phyloP scores from a whole-genome alignment of 30 jellyfish, hydroid and myxozoan species.

The Aurelia sp. region DNA sequence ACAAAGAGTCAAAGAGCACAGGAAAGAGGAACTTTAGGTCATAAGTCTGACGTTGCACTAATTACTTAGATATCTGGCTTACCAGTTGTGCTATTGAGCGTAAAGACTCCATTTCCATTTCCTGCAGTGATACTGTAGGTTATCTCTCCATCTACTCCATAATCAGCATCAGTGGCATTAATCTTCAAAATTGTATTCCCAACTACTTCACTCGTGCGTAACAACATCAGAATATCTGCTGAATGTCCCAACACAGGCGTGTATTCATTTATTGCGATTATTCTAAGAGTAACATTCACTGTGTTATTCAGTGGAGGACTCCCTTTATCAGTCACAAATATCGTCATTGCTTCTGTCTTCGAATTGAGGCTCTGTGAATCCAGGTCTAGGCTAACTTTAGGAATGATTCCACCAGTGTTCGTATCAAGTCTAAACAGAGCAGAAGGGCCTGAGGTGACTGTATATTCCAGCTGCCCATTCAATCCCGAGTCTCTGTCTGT shows the following conservation, averaged over 20 bases:
- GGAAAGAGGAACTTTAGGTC: too few species aligned
- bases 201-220: conserved; percentile 25
- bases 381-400: conserved; percentile 40
- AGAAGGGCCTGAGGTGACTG: conserved; percentile 24
- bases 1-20: too few species aligned
- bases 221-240: conserved; percentile 25
- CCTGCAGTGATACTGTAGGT: conserved; percentile 62
- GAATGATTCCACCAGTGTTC: conserved; percentile 47
- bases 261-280: conserved; percentile 60
- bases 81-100: conserved; percentile 61
- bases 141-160: conserved; percentile 81
- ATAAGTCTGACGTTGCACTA: too few species aligned
- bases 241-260: conserved; percentile 79
- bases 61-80: not conserved
- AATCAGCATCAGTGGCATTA: conserved; percentile 93
- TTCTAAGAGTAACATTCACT: conserved; percentile 57
- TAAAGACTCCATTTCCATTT: conserved; percentile 61
- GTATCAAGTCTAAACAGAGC: conserved; percentile 49
- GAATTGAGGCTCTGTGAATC: conserved; percentile 59
- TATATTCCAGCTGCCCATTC: conserved; percentile 64
- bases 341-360: conserved; percentile 31
- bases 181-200: conserved; percentile 49
- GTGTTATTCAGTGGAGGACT: conserved; percentile 66
- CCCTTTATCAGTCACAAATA: conserved; percentile 83
- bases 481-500: conserved; percentile 77